Percentiles rank a stretch among this genome's conserved stretches.
phyloP scores from a whole-genome alignment of 1,140 invertebrate genomes.

The Drosophila subpulchrella region DNA sequence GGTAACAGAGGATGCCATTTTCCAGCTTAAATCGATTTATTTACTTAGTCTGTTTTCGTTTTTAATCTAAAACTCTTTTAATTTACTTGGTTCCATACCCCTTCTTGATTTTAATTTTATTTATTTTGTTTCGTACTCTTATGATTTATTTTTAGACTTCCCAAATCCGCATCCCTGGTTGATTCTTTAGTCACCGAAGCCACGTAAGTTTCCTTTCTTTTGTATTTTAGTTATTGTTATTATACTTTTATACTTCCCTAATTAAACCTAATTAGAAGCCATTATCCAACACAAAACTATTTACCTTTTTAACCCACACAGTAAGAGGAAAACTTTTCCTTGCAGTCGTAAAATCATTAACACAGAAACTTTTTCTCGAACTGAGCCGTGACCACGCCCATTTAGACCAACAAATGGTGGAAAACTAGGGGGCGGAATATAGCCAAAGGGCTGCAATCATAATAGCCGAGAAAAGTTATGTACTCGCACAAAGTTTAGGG shows the following conservation, averaged over 20 bases:
- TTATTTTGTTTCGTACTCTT: slow-evolving; percentile 27
- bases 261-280: slow-evolving; percentile 22
- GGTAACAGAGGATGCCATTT: slow-evolving; percentile 8
- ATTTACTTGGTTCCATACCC: not conserved
- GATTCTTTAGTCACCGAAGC: slow-evolving; percentile 78
- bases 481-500: slow-evolving; percentile 29
- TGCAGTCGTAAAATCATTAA: slow-evolving; percentile 44
- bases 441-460: slow-evolving; percentile 14
- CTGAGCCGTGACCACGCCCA: slow-evolving; percentile 15
- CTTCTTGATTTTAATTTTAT: slow-evolving; percentile 8
- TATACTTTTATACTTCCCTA: slow-evolving; percentile 19
- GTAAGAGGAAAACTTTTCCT: slow-evolving; percentile 32
- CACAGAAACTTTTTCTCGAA: slow-evolving; percentile 33
- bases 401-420: slow-evolving; percentile 8
- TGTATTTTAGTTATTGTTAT: slow-evolving; percentile 18
- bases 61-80: slow-evolving; percentile 3
- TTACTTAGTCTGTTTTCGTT: not conserved
- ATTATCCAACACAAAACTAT: slow-evolving; percentile 32
- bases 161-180: slow-evolving; percentile 67
- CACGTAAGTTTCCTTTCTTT: slow-evolving; percentile 67
- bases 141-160: slow-evolving; percentile 54
- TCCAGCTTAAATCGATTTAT: not conserved
- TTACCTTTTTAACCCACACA: slow-evolving; percentile 13
- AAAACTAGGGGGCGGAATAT: not conserved
- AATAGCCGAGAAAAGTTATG: slow-evolving; percentile 50